Evolutionary conservation across 2,888 invertebrate species (phyloP).

Genomic region (Limnephilus lunatus): DNA sequence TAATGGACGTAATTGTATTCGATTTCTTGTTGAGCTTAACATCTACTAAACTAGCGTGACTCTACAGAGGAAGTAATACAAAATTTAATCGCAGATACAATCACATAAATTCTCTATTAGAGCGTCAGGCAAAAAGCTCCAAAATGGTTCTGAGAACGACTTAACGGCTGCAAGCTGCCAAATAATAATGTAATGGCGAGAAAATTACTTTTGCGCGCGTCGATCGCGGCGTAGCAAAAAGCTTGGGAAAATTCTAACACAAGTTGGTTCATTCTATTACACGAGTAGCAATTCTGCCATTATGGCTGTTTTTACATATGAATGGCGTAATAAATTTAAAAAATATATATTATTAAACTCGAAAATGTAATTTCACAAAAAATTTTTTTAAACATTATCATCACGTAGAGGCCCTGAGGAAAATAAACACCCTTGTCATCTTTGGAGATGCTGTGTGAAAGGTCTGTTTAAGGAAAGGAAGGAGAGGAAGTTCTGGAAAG

Average conservation of each 20-base stretch:
- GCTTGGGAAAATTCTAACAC: conserved; percentile 30
- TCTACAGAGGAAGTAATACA: not conserved
- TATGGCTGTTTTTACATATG: not conserved
- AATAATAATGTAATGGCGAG: conserved; percentile 8
- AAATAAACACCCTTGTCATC: too few relatives aligned
- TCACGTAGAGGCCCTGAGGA: too few relatives aligned
- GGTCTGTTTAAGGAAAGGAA: too few relatives aligned
- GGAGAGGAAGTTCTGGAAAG: too few relatives aligned
- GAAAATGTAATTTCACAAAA: too few relatives aligned
- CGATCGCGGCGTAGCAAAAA: not conserved
- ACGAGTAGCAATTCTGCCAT: not conserved
- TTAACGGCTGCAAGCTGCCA: not conserved
- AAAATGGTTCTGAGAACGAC: conserved; percentile 20
- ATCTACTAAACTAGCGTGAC: not conserved
- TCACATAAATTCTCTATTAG: not conserved
- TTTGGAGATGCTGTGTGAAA: too few relatives aligned
- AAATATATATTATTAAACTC: too few relatives aligned
- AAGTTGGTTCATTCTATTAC: not conserved
- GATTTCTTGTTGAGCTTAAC: not conserved
- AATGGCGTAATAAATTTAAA: too few relatives aligned
- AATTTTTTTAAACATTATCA: too few relatives aligned
- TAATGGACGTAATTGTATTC: too few relatives aligned
- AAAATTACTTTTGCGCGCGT: not conserved
- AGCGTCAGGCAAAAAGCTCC: not conserved
- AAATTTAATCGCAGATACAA: not conserved